These are phyloP conservation scores for Stratiolaelaps scimitus DNA, from an alignment of 1,140 invertebrate species.

Conservation along the genomic window DNA sequence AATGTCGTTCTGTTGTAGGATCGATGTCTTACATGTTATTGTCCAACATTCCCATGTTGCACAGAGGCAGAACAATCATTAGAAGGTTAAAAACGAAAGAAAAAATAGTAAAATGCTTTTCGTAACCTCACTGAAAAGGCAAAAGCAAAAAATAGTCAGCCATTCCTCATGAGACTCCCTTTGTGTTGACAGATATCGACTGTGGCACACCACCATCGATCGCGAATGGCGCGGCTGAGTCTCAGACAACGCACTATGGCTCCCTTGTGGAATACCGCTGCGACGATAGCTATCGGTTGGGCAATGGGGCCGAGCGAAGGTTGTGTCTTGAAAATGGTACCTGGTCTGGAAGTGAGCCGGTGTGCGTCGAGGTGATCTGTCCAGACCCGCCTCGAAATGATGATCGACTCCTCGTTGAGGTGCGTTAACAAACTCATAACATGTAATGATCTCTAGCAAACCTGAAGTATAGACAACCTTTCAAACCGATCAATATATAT, in stretches of 20 bases:
- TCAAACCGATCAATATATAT: too few species aligned
- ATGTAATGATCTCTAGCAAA: too few species aligned
- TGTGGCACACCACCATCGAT: constrained; percentile 36
- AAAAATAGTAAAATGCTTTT: background rate
- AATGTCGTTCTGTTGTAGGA: too few species aligned
- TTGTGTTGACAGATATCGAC: constrained; percentile 35
- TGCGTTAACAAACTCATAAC: constrained; percentile 19
- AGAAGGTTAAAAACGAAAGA: background rate
- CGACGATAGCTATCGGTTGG: constrained; percentile 59
- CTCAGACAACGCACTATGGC: constrained; percentile 59
- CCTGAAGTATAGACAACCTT: too few species aligned
- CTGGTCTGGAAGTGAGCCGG: constrained; percentile 56
- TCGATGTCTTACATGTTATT: too few species aligned
- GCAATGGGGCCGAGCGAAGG: constrained; percentile 42
- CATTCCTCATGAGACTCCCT: background rate
- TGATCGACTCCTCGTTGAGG: constrained; percentile 29
- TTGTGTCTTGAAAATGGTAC: constrained; percentile 66
- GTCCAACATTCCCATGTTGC: too few species aligned
- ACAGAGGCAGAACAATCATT: background rate
- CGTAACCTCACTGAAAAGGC: background rate
- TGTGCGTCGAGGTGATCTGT: constrained; percentile 52
- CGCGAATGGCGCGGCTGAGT: constrained; percentile 32
- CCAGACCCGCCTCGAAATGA: constrained; percentile 26
- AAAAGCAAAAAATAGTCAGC: background rate
- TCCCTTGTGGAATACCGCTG: constrained; percentile 70